Evolutionary conservation across 2,113 vertebrate species (phyloP), one percentile per base, ranked within the genome.

Genomic region (Protomyctophum bolini): DNA sequence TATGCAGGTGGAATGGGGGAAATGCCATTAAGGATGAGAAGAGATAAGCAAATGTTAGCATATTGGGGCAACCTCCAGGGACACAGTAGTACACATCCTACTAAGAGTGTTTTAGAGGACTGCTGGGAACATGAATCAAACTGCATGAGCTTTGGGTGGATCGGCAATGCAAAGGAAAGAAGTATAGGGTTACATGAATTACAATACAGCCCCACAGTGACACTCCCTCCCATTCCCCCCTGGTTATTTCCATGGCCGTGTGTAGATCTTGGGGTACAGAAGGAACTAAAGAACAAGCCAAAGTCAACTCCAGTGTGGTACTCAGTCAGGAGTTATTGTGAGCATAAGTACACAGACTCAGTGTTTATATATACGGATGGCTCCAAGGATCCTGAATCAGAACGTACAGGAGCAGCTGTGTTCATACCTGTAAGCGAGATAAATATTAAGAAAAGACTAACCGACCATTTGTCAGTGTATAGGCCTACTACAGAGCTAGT

Each of bases 1-100:
- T 7, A 62, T 62, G 11, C 60, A 62, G 41, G 60, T 62, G 10
- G 10, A 62, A 62, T 62, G 60, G 60, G 60, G 7, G 60, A 56
- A 12, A 12, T 56, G 55, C 55, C 55, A 8, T 47, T 62, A 15
- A 62, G 59, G 12, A 15, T 63, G 7, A 63, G 61, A 48, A 47
- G 61, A 14, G 12, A 9, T 1, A 63, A 48, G 46, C 14, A 49
- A 14, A 63, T 63, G 12, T 28, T 63, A 11, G 61, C 61, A 49
- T 48, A 66, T 52, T 56, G 65, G 52, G 51, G 56, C 8, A 33
- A 56, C 29, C 21, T 33, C 12, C 2, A 45, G 14, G 55, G 55
- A 2, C 55, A 56, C 7, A 14, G 7, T 52, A 7, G 7, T 10
- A 51, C 6, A 29, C 58, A 60, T 60, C 58, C 58, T 60, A 28